Evolutionary conservation across 1,140 invertebrate species (phyloP).

Genomic region (Eriocheir sinensis): DNA sequence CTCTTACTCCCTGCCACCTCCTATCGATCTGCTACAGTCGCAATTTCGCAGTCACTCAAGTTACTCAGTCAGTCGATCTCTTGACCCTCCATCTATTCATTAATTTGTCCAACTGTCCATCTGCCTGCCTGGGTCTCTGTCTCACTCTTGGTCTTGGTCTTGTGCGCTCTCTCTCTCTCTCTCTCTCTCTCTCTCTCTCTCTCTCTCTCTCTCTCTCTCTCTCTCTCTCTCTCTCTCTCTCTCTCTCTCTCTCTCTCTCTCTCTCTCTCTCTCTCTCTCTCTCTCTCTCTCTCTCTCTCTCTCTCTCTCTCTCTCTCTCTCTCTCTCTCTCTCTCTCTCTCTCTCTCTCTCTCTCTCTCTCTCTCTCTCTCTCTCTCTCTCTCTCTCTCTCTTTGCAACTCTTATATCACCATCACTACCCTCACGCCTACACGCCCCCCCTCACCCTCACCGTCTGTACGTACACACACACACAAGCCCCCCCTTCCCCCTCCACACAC

Average conservation of each 20-base stretch:
- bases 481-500: neutral
- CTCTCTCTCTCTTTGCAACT: neutral
- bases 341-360: no score
- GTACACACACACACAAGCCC: no score
- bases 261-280: no score
- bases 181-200: neutral
- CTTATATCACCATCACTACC: neutral
- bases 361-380: neutral
- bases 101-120: no score
- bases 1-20: neutral
- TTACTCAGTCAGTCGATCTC: no score
- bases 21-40: neutral
- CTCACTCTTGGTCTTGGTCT: neutral
- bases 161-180: neutral
- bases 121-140: neutral
- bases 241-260: no score
- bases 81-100: no score
- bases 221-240: neutral
- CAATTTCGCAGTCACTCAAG: no score
- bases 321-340: no score
- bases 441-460: neutral
- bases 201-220: slow-evolving; percentile 6
- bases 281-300: no score
- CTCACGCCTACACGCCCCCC: neutral
- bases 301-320: no score